Percentiles rank a stretch among this genome's conserved stretches.
These are phyloP conservation scores for Gallinago undulata DNA, from an alignment of 2,113 vertebrate genomes.

Conservation along the genomic window DNA sequence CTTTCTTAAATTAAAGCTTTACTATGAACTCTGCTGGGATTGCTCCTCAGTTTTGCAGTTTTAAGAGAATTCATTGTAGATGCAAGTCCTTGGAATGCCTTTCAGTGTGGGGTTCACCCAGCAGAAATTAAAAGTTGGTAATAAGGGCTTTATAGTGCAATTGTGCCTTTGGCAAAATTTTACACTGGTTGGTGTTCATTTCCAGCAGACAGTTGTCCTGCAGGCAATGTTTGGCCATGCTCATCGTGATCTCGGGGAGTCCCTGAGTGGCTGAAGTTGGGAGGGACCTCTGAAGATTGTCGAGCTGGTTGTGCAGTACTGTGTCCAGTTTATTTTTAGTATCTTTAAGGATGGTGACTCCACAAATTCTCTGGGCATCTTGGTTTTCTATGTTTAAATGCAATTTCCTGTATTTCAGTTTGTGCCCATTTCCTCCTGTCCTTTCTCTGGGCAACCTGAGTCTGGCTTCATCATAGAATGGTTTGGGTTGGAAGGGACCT, in stretches of 20 bases:
- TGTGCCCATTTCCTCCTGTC: background rate
- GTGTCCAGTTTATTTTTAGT: background rate
- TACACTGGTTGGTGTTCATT: background rate
- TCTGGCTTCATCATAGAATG: background rate
- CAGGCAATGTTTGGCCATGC: background rate
- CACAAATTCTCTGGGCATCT: background rate
- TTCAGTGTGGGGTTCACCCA: background rate
- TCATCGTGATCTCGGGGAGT: background rate
- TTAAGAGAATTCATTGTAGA: background rate
- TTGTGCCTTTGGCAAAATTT: background rate
- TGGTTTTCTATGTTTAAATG: background rate
- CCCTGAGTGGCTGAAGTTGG: background rate
- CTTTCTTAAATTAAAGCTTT: background rate
- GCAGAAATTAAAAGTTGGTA: background rate
- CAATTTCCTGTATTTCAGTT: background rate
- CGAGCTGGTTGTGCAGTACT: background rate
- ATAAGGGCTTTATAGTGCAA: background rate
- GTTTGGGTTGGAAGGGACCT: too few species aligned
- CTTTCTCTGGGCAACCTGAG: background rate
- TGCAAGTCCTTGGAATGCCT: background rate
- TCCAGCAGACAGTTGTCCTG: background rate
- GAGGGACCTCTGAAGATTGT: background rate
- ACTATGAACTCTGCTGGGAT: background rate
- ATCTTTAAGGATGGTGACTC: background rate
- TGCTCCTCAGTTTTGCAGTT: background rate